phyloP scores from a whole-genome alignment of 1,140 invertebrate species.

The Drosophila arizonae region DNA sequence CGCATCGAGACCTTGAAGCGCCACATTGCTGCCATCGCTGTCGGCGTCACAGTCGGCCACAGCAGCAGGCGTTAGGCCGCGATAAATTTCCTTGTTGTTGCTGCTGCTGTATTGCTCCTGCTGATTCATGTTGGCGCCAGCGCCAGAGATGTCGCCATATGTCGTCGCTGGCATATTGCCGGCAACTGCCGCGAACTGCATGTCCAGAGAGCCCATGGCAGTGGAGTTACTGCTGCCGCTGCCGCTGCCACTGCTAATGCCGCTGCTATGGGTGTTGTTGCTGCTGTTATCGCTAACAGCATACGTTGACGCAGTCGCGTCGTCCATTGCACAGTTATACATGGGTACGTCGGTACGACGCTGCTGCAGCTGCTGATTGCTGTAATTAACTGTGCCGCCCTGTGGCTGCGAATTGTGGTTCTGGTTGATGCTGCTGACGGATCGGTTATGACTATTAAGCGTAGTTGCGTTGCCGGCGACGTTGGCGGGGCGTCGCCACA shows the following conservation, averaged over 20 bases:
- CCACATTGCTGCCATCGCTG: slow-evolving; percentile 60
- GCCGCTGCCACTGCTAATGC: not conserved
- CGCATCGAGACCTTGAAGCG: slow-evolving; percentile 65
- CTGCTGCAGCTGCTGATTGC: slow-evolving; percentile 51
- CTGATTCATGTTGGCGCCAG: slow-evolving; percentile 60
- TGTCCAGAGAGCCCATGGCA: slow-evolving; percentile 76
- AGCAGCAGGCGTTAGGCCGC: slow-evolving; percentile 27
- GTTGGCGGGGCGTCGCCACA: slow-evolving; percentile 49
- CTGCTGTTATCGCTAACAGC: slow-evolving; percentile 41
- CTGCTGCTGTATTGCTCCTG: slow-evolving; percentile 52
- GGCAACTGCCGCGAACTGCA: slow-evolving; percentile 83
- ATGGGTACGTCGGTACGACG: slow-evolving; percentile 64
- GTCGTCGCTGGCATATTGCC: slow-evolving; percentile 58
- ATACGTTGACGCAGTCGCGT: slow-evolving; percentile 15
- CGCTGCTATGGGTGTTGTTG: slow-evolving; percentile 9
- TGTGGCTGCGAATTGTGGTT: slow-evolving; percentile 46
- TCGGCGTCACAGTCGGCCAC: slow-evolving; percentile 56
- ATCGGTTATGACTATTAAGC: slow-evolving; percentile 65
- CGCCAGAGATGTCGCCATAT: slow-evolving; percentile 62
- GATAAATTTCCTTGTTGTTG: too few species aligned
- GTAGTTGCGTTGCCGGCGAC: slow-evolving; percentile 55
- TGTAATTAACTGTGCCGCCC: slow-evolving; percentile 35
- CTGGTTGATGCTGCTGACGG: slow-evolving; percentile 36
- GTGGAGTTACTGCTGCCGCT: slow-evolving; percentile 38
- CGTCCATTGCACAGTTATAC: slow-evolving; percentile 73